phyloP scores from a whole-genome alignment of 2,888 invertebrate genomes.

The Folsomia manolachei region DNA sequence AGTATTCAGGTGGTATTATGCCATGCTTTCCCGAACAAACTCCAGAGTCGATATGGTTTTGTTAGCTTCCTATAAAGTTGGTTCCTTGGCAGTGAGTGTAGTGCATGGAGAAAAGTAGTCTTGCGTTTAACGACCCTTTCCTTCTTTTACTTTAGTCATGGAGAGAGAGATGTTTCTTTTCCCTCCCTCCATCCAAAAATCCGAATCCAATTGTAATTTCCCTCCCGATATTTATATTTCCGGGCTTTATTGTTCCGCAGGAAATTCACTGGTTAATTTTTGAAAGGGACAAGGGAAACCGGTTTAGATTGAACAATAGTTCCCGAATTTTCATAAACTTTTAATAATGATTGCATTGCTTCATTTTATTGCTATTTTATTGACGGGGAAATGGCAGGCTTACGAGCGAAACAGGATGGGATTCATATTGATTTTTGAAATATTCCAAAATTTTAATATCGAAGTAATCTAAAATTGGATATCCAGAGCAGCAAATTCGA shows the following conservation, averaged over 20 bases:
- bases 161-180: too few species aligned
- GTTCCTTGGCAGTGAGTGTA: background rate
- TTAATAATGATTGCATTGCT: background rate
- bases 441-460: background rate
- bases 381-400: too few species aligned
- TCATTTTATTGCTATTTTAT: background rate
- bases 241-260: background rate
- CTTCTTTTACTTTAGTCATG: background rate
- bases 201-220: background rate
- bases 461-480: background rate
- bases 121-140: conserved; percentile 7
- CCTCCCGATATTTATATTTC: background rate
- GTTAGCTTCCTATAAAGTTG: background rate
- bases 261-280: background rate
- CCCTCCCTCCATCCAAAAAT: background rate
- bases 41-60: background rate
- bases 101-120: background rate
- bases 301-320: background rate
- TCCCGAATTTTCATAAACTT: background rate
- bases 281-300: background rate
- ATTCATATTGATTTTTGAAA: background rate
- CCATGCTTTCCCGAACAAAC: background rate
- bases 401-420: too few species aligned
- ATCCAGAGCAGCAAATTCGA: background rate
- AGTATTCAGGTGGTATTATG: conserved; percentile 4